Evolutionary conservation across 2,888 invertebrate species (phyloP), one percentile per base, ranked within the genome.

Genomic region (Calameuta idolon): DNA sequence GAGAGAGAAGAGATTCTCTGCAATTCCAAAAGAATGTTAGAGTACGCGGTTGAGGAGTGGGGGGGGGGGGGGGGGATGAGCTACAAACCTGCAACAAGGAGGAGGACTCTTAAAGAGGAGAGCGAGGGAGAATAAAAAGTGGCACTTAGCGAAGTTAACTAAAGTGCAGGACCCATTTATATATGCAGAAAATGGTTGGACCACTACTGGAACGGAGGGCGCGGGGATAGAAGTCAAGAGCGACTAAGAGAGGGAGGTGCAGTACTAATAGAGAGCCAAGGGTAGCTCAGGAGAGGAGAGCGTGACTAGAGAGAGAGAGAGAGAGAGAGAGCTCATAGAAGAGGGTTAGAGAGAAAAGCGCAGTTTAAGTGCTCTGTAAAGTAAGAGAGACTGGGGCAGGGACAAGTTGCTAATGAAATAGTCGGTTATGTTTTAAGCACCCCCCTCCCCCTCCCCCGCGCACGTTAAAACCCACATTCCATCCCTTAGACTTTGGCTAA

Each of bases 341-440:
- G 55, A 55, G 55, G 55, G 55, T 55, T 55, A 55, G 55, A 55
- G 55, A 55, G 55, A 55, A 55, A 55, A 55, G 55, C 55, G 55
- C 55, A 55, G 55, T 55, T 55, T 55, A 55, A 55, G 55, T 55
- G 55, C 55, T 55, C 55, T 74, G 79, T 76, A 69, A 69, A 34
- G 69, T 74, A 55, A 74, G 68, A 40, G 23, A 23, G 34, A 35
- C 79, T 77, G 81, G 80, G 81, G 76, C 78, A 82, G 81, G 82
- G 85, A 84, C 82, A 85, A 84, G 83, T 84, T 85, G 85, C 82
- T 87, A 87, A 87, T 87, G 84, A 86, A 87, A 85, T 86, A 85
- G 83, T 84, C 83, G 85, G 85, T 85, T 85, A 87, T 87, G 86
- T 84, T 86, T 85, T 83, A 86, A 85, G 83, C 83, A 82, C 85